Conservation (phyloP, 2,797 vertebrate genomes). For the Gephyroberyx darwinii region DNA sequence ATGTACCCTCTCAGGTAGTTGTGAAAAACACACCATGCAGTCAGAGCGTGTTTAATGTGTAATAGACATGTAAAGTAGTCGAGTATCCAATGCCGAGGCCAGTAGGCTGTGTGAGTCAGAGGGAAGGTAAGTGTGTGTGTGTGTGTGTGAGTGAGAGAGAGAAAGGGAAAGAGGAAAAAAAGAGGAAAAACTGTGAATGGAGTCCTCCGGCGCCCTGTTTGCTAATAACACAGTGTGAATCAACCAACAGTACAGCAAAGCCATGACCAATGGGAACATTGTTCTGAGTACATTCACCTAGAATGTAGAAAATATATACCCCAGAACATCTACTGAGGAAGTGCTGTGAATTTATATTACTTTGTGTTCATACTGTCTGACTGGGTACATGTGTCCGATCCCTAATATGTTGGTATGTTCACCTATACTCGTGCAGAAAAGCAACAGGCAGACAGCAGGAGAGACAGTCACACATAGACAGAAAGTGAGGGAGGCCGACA, state of each 20-base stretch:
- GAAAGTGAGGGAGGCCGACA: slow-evolving; percentile 43
- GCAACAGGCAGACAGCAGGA: slow-evolving; percentile 54
- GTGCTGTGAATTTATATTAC: slow-evolving; percentile 1
- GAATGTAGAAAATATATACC: slow-evolving; percentile 10
- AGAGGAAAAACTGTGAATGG: slow-evolving; percentile 47
- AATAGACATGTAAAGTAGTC: neutral
- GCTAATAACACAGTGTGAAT: slow-evolving; percentile 61
- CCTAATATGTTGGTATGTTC: neutral
- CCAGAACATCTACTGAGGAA: neutral
- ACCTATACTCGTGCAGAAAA: slow-evolving; percentile 45
- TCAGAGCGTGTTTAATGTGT: slow-evolving; percentile 12
- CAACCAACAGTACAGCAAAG: slow-evolving; percentile 34
- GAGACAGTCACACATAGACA: slow-evolving; percentile 50
- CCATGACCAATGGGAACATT: slow-evolving; percentile 4
- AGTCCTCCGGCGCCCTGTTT: slow-evolving; percentile 53
- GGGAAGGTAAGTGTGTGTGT: no score
- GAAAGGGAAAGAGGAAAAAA: slow-evolving; percentile 8
- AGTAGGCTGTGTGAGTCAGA: no score
- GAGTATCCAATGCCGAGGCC: slow-evolving; percentile 24
- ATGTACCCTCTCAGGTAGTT: slow-evolving; percentile 54
- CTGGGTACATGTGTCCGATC: neutral
- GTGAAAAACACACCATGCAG: slow-evolving; percentile 61
- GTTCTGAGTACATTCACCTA: slow-evolving; percentile 16
- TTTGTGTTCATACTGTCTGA: slow-evolving; percentile 11
- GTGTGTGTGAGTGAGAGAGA: neutral